Base-by-base conservation (phyloP, 2,113 vertebrate species). In the Misgurnus mizolepis region DNA sequence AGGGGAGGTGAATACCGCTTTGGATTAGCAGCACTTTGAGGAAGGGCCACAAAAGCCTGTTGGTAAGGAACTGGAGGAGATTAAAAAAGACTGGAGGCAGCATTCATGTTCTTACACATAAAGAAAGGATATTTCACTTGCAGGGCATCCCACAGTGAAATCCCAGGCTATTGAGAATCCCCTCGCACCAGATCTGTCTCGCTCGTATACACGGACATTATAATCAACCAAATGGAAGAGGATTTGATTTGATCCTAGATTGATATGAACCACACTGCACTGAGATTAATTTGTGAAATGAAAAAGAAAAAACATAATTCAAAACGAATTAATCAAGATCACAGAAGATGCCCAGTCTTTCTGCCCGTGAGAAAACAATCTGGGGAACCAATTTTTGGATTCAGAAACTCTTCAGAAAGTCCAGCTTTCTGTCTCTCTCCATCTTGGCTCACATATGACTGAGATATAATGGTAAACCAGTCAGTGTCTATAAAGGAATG, bases 81-180 rank as follows among this genome's bases (percentile, higher is more conserved):
- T 78, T 71, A 82, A 50, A 55, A 67, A 70, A 11, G 15, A n/a
- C 41, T 27, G 40, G 53, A 64, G 40, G 71, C 12, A 78, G 80
- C 78, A 47, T 79, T 80, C 73, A 68, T 62, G 49, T 81, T 88
- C 85, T 65, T 62, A 78, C 55, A 75, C 64, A 58, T 82, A 71
- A 22, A 64, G 34, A 83, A 64, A 86, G 89, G 88, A 92, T 89
- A 85, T 86, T 84, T 78, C 84, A 87, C 85, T 88, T 90, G 86
- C 86, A 80, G 75, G 76, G 73, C 79, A 70, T 41, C 80, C 7
- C 84, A 64, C 11, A 34, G 60, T 73, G 85, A 83, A 80, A 78
- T 68, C 77, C 50, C 14, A 82, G 41, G 75, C 71, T 41, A 66
- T 12, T 34, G 73, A 49, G 55, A n/a, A 39, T 58, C 49, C 15